These are phyloP conservation scores for Porites rus DNA, from an alignment of 92 coral and sea anemone genomes.

Conservation along the genomic window DNA sequence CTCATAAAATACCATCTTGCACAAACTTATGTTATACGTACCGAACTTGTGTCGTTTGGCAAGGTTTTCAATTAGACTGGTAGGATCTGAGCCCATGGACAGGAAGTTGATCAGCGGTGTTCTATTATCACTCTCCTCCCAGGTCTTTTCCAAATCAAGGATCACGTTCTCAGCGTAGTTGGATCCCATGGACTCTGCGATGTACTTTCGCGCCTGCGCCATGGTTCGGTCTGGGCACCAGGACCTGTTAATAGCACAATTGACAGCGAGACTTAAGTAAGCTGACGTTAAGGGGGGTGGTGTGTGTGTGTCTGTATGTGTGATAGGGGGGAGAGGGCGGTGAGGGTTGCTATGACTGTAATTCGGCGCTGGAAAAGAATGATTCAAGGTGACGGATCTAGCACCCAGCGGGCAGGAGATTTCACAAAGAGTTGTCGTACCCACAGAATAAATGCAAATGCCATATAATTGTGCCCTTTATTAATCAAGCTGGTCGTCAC, in stretches of 20 bases:
- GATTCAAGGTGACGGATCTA: too few species aligned
- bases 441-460: too few species aligned
- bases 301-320: too few species aligned
- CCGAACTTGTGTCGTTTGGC: conserved; percentile 97
- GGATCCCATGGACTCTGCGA: conserved; percentile 91
- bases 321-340: too few species aligned
- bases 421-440: too few species aligned
- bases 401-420: too few species aligned
- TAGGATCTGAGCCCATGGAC: conserved; percentile 99
- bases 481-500: not conserved
- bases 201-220: conserved; percentile 98
- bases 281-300: not conserved
- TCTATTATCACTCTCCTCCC: conserved; percentile 93
- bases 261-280: not conserved
- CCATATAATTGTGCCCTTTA: too few species aligned
- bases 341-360: too few species aligned
- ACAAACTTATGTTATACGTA: conserved; percentile 31
- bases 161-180: conserved; percentile 94
- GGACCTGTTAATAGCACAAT: conserved; percentile 58
- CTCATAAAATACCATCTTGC: not conserved
- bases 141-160: conserved; percentile 94
- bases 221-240: conserved; percentile 99
- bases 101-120: conserved; percentile 96
- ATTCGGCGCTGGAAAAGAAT: too few species aligned
- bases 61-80: conserved; percentile 86